phyloP scores from a whole-genome alignment of 1,140 invertebrate genomes.

The Chymomyza costata region DNA sequence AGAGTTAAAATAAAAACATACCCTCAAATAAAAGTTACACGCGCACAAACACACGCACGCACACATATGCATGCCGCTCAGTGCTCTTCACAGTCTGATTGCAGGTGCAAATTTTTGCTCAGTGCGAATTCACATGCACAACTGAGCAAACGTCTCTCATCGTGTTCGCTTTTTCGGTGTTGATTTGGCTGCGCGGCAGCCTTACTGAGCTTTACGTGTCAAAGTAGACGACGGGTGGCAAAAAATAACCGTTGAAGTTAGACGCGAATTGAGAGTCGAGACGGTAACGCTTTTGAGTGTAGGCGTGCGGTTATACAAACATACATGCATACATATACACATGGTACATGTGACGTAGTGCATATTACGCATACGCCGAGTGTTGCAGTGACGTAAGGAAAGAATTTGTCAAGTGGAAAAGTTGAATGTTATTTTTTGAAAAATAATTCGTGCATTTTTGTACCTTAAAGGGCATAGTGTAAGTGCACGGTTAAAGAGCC shows the following conservation, averaged over 20 bases:
- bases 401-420: no score
- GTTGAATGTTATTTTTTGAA: no score
- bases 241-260: no score
- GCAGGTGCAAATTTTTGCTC: constrained; percentile 49
- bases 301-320: no score
- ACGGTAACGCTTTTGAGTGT: constrained; percentile 1
- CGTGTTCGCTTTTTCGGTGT: constrained; percentile 7
- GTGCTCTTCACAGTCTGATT: constrained; percentile 18
- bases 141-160: constrained; percentile 53
- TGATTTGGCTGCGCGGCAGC: not conserved
- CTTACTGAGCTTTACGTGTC: not conserved
- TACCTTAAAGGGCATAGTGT: constrained; percentile 2
- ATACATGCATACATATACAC: no score
- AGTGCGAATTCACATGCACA: constrained; percentile 65
- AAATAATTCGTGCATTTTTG: constrained; percentile 2
- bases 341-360: no score
- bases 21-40: no score
- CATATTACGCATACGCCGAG: constrained; percentile 35
- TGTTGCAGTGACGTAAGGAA: no score
- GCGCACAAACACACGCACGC: constrained; percentile 29
- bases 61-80: constrained; percentile 15
- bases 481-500: no score
- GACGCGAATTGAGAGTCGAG: constrained; percentile 24
- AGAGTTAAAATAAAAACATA: no score
- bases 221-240: no score